Conservation (phyloP, 1,140 invertebrate species). For the Drosophila kikkawai region DNA sequence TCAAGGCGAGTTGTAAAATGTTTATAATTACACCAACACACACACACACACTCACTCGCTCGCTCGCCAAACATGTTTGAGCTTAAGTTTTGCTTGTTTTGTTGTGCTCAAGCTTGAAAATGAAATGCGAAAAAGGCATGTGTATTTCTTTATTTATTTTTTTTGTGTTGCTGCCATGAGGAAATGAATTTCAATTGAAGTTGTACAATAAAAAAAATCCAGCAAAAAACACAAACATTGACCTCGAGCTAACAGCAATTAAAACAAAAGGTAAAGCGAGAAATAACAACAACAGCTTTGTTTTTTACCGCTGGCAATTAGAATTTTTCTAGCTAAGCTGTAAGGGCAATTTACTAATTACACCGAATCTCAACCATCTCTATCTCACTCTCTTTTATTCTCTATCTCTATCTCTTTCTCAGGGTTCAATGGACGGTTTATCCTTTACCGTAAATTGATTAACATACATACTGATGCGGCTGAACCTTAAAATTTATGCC, state of each 20-base stretch:
- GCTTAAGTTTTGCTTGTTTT: conserved; percentile 26
- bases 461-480: conserved; percentile 24
- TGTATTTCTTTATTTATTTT: conserved; percentile 14
- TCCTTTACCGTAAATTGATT: conserved; percentile 75
- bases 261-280: conserved; percentile 30
- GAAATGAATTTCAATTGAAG: conserved; percentile 73
- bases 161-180: conserved; percentile 57
- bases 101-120: conserved; percentile 34
- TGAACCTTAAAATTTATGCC: conserved; percentile 78
- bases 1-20: conserved; percentile 76
- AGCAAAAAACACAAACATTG: conserved; percentile 44
- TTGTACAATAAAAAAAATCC: conserved; percentile 37
- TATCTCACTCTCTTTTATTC: not conserved
- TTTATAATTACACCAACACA: conserved; percentile 62
- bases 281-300: conserved; percentile 9
- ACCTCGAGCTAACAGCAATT: conserved; percentile 57
- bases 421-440: conserved; percentile 72
- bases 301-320: conserved; percentile 30
- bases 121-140: conserved; percentile 54
- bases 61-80: conserved; percentile 31
- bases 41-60: conserved; percentile 6
- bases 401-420: not conserved
- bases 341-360: conserved; percentile 23
- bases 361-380: conserved; percentile 16
- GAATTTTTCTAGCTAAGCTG: conserved; percentile 36